A percentile compares a stretch with the other conserved stretches of the same genome.
Evolutionary conservation across 2,888 invertebrate genomes (phyloP).

Genomic region (Ichneumon xanthorius): DNA sequence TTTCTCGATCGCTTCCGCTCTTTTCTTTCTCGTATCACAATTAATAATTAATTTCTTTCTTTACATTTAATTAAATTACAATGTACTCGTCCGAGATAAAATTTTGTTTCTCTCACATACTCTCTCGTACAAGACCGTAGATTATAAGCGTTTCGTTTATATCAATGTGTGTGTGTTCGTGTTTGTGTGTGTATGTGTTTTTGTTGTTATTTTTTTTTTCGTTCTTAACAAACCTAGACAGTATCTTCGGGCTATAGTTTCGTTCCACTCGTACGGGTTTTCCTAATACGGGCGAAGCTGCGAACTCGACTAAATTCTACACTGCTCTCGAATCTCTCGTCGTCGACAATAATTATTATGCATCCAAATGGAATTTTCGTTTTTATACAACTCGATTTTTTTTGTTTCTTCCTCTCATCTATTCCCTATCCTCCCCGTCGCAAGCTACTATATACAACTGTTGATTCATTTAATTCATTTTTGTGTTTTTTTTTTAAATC

Average conservation of each 20-base stretch:
- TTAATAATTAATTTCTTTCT: conserved; percentile 74
- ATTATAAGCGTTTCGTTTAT: conserved; percentile 81
- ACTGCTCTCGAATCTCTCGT: conserved; percentile 51
- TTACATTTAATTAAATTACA: conserved; percentile 64
- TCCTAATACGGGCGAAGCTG: conserved; percentile 56
- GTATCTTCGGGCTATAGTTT: conserved; percentile 72
- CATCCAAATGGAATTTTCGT: conserved; percentile 72
- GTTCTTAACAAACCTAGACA: conserved; percentile 72
- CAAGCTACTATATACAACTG: conserved; percentile 60
- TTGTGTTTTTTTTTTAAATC: neutral
- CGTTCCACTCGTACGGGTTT: conserved; percentile 55
- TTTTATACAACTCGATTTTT: conserved; percentile 63
- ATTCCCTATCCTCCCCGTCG: conserved; percentile 10
- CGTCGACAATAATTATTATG: conserved; percentile 71
- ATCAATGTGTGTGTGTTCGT: conserved; percentile 67
- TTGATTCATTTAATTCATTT: conserved; percentile 43
- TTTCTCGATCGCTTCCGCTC: conserved; percentile 17
- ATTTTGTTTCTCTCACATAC: conserved; percentile 69
- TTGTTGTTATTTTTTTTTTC: conserved; percentile 28
- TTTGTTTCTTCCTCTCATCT: neutral
- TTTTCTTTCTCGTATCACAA: conserved; percentile 76
- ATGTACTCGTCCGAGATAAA: conserved; percentile 73
- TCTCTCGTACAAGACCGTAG: conserved; percentile 77
- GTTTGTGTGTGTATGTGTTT: conserved; percentile 53
- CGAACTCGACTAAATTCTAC: conserved; percentile 46